phyloP scores from a whole-genome alignment of 53 echinoderm and acorn worm species.

The Stichopus horrens region DNA sequence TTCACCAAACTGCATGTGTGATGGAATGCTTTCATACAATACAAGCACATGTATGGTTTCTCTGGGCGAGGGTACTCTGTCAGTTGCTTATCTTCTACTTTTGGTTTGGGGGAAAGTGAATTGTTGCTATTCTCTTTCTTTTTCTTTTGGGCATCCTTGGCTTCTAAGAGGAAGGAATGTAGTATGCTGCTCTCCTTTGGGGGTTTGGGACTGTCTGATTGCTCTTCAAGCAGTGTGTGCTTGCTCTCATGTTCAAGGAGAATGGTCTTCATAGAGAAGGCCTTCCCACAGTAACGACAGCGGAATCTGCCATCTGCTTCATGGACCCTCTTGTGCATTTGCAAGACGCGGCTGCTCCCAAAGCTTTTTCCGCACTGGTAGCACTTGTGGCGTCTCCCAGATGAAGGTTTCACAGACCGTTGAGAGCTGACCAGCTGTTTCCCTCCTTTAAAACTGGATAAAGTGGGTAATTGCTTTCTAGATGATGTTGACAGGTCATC shows the following conservation, averaged over 20 bases:
- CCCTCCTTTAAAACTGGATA: constrained; percentile 1
- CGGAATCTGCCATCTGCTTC: constrained; percentile 37
- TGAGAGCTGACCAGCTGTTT: background rate
- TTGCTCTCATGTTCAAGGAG: constrained; percentile 36
- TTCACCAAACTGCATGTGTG: constrained; percentile 43
- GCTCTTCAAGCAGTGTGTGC: constrained; percentile 37
- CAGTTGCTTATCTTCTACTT: background rate
- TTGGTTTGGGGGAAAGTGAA: background rate
- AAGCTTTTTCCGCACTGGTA: constrained; percentile 45
- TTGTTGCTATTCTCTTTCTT: background rate
- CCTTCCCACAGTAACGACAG: constrained; percentile 40
- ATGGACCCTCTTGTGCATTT: constrained; percentile 49
- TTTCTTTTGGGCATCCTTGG: constrained; percentile 32
- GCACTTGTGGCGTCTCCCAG: constrained; percentile 42
- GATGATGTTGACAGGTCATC: background rate
- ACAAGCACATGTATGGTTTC: constrained; percentile 47
- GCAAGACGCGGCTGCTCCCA: constrained; percentile 39
- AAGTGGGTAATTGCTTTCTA: background rate
- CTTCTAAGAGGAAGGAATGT: constrained; percentile 38
- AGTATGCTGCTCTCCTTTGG: constrained; percentile 29
- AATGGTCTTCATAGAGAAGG: constrained; percentile 47
- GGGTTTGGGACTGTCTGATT: constrained; percentile 1
- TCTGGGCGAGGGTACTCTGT: constrained; percentile 5
- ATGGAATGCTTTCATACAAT: constrained; percentile 51
- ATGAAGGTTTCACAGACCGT: background rate